Evolutionary conservation across 2,113 vertebrate genomes (phyloP).

Genomic region (Leptosomus discolor): DNA sequence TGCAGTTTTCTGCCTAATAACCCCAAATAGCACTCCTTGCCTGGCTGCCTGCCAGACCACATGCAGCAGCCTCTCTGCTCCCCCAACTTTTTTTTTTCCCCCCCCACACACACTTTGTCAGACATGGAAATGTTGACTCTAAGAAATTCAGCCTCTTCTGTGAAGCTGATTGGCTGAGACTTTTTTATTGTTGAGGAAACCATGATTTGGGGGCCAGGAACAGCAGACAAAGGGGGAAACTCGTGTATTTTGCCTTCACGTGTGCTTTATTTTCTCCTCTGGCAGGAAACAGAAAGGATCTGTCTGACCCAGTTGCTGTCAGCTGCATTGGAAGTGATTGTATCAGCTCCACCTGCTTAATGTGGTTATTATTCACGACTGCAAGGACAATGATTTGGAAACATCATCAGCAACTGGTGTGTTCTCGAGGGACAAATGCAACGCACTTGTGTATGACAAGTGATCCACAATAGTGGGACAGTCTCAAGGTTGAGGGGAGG

Average conservation of each 20-base stretch:
- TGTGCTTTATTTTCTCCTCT: conserved; percentile 23
- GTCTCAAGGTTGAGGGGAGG: not conserved
- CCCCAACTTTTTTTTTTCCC: not conserved
- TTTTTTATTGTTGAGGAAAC: conserved; percentile 48
- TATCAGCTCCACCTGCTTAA: conserved; percentile 47
- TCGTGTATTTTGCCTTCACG: not conserved
- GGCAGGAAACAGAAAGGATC: conserved; percentile 51
- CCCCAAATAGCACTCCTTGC: conserved; percentile 3
- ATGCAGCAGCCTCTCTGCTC: not conserved
- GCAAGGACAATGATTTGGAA: conserved; percentile 46
- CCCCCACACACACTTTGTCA: conserved; percentile 38
- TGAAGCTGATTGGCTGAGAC: not conserved
- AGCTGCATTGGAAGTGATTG: conserved; percentile 2
- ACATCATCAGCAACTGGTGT: conserved; percentile 2
- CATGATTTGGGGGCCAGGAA: not conserved
- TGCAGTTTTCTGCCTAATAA: conserved; percentile 57
- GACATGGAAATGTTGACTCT: conserved; percentile 27
- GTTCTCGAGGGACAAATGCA: not conserved
- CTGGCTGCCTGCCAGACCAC: conserved; percentile 59
- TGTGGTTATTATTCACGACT: conserved; percentile 25
- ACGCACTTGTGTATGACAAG: not conserved
- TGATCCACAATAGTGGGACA: not conserved
- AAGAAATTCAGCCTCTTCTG: conserved; percentile 21
- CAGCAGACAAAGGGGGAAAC: conserved; percentile 5
- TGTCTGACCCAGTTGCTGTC: not conserved